Evolutionary conservation across 2,888 invertebrate species (phyloP).

Genomic region (Periphyllus acericola): DNA sequence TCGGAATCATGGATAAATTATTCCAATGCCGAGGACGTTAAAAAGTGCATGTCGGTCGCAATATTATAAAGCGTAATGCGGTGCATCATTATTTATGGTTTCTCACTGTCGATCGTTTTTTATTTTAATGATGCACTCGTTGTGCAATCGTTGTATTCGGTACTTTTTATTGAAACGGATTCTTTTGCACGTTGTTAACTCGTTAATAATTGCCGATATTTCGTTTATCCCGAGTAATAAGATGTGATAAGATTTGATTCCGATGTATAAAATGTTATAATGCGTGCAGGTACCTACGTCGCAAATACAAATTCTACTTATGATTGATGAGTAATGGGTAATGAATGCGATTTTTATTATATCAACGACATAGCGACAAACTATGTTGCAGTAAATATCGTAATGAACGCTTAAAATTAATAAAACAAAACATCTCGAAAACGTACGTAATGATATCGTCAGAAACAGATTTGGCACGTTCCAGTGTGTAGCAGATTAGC

Average conservation of each 20-base stretch:
- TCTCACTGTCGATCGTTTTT: neutral
- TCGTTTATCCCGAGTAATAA: neutral
- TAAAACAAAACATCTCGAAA: constrained; percentile 18
- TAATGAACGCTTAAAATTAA: neutral
- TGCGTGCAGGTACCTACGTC: neutral
- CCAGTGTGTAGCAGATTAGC: neutral
- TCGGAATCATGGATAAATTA: neutral
- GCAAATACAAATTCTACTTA: neutral
- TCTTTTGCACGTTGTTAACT: neutral
- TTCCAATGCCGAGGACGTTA: neutral
- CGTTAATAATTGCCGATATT: neutral
- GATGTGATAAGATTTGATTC: neutral
- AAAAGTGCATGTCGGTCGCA: neutral
- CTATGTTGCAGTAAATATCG: neutral
- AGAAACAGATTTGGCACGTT: constrained; percentile 24
- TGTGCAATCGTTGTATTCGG: neutral
- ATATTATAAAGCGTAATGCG: neutral
- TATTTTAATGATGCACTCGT: neutral
- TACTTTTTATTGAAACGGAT: neutral
- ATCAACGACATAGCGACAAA: neutral
- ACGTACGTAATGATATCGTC: neutral
- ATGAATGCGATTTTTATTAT: neutral
- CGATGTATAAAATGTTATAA: neutral
- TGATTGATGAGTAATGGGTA: neutral
- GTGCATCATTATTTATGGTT: constrained; percentile 2